Percentiles rank a stretch among this genome's conserved stretches.
Conservation (phyloP, 2,888 invertebrate species). For the Frankliniella fusca region DNA sequence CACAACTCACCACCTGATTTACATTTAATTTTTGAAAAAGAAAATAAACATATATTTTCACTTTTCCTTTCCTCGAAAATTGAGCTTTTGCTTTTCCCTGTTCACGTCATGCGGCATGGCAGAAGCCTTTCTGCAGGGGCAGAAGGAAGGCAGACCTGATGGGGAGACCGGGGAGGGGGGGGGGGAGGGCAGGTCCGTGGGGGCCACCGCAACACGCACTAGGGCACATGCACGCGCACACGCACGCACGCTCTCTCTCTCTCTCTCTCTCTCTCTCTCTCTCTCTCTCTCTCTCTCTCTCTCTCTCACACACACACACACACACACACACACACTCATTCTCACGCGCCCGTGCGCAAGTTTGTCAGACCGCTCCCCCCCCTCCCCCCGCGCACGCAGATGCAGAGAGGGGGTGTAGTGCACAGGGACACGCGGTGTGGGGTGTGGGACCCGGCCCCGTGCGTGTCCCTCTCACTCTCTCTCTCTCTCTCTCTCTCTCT, state of each 20-base stretch:
- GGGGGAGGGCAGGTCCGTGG: conserved; percentile 53
- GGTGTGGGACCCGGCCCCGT: too few species aligned
- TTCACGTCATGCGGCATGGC: too few species aligned
- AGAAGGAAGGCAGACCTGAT: background rate
- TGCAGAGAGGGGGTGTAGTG: background rate
- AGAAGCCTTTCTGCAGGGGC: background rate
- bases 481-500: too few species aligned
- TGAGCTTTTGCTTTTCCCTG: too few species aligned
- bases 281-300: background rate
- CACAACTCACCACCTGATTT: too few species aligned
- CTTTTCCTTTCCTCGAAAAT: too few species aligned
- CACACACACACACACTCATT: background rate
- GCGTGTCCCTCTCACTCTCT: too few species aligned
- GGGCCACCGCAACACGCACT: conserved; percentile 39
- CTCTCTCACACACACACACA: background rate
- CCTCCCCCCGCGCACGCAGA: background rate
- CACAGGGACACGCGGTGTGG: too few species aligned
- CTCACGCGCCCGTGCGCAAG: background rate
- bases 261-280: conserved; percentile 28
- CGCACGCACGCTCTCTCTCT: conserved; percentile 25
- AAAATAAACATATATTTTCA: too few species aligned
- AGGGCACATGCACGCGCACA: conserved; percentile 6
- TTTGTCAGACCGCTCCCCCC: too few species aligned
- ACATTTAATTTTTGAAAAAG: too few species aligned
- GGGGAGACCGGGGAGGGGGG: conserved; percentile 35